Percentiles rank a stretch among this genome's conserved stretches.
Evolutionary conservation across 1,140 invertebrate genomes (phyloP).

Genomic region (Drosophila malerkotliana): DNA sequence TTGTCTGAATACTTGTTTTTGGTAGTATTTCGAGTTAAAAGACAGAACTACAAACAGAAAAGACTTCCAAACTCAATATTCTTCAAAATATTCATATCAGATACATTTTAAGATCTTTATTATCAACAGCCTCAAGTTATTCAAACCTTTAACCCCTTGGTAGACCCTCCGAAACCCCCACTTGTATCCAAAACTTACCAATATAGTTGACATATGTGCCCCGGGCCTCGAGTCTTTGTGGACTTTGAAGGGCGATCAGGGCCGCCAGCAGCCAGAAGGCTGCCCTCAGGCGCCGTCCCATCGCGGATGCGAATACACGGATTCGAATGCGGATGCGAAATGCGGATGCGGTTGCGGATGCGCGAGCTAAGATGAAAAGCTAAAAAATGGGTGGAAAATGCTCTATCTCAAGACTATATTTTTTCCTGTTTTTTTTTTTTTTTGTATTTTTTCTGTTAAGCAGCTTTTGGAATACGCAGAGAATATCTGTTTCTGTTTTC

Average conservation of each 20-base stretch:
- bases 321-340: constrained; percentile 28
- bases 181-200: constrained; percentile 48
- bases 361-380: constrained; percentile 12
- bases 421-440: constrained; percentile 8
- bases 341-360: constrained; percentile 10
- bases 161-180: not conserved
- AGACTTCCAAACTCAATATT: too few species aligned
- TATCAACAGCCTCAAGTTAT: too few species aligned
- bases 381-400: not conserved
- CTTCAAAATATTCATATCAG: too few species aligned
- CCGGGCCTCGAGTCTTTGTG: constrained; percentile 21
- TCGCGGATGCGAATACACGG: constrained; percentile 26
- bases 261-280: constrained; percentile 64
- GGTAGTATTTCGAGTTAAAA: too few species aligned
- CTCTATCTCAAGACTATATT: constrained; percentile 15
- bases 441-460: not conserved
- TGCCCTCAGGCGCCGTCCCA: constrained; percentile 61
- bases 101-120: too few species aligned
- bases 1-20: too few species aligned
- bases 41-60: too few species aligned
- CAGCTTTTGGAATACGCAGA: constrained; percentile 24
- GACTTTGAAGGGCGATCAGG: constrained; percentile 46
- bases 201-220: constrained; percentile 36
- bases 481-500: constrained; percentile 31
- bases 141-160: too few species aligned